phyloP scores from a whole-genome alignment of 1,140 invertebrate species.

The Bombus confusus region DNA sequence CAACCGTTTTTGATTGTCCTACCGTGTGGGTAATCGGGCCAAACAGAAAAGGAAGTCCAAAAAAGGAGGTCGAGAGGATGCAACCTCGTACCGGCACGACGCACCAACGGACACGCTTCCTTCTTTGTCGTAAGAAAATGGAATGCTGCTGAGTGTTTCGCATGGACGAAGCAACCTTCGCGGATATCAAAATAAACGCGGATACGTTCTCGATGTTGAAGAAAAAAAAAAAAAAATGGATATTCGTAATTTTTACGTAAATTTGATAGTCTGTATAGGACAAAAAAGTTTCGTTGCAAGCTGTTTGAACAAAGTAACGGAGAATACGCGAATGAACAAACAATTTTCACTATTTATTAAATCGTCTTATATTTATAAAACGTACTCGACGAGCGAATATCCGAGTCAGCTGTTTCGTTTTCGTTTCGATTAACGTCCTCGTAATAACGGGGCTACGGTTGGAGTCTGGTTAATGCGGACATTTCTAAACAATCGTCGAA shows the following conservation, averaged over 20 bases:
- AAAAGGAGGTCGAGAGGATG: neutral
- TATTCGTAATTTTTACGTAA: neutral
- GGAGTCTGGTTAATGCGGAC: neutral
- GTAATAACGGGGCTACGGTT: neutral
- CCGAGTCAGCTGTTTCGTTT: constrained; percentile 4
- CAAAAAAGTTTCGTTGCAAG: too few relatives aligned
- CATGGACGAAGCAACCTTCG: neutral
- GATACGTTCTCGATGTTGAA: too few relatives aligned
- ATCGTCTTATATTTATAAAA: constrained; percentile 1
- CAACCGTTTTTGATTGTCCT: neutral
- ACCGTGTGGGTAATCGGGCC: neutral
- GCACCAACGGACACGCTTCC: neutral
- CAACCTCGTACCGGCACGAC: neutral
- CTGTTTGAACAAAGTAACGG: neutral
- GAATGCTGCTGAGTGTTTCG: neutral
- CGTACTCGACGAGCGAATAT: neutral
- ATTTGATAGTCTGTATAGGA: neutral
- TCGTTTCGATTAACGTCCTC: neutral
- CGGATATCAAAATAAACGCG: too few relatives aligned
- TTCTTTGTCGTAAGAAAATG: neutral
- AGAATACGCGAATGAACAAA: neutral
- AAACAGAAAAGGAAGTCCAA: constrained; percentile 8
- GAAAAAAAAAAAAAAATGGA: too few relatives aligned
- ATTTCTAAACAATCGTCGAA: neutral
- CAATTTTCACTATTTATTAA: neutral